phyloP scores from a whole-genome alignment of 92 coral and sea anemone genomes.

The Epizoanthus rinbou region DNA sequence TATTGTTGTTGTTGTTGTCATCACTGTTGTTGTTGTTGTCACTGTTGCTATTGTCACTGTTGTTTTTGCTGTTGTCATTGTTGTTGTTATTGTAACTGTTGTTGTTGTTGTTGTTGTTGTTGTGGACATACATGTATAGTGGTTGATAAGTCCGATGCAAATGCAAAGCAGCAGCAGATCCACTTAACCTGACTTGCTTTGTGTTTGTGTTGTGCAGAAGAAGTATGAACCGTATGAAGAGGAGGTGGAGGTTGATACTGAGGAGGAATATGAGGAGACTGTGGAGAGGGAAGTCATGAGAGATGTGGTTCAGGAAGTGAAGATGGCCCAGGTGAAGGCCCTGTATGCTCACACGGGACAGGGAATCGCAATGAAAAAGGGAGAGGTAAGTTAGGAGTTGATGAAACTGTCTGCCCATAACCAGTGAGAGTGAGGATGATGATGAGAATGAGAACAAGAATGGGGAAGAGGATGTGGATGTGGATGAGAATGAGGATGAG shows the following conservation, averaged over 20 bases:
- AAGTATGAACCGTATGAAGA: constrained; percentile 76
- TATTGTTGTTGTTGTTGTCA: too few species aligned
- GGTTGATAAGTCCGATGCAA: too few species aligned
- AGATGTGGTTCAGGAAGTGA: constrained; percentile 84
- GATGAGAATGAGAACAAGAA: too few species aligned
- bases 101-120: too few species aligned
- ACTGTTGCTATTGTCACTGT: too few species aligned
- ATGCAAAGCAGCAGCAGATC: too few species aligned
- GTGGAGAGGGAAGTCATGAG: constrained; percentile 81
- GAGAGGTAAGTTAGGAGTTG: constrained; percentile 69
- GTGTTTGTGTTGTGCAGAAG: constrained; percentile 33
- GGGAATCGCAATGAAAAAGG: constrained; percentile 84
- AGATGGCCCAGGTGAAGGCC: constrained; percentile 90
- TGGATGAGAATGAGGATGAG: background rate
- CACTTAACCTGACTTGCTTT: too few species aligned
- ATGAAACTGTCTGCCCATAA: background rate
- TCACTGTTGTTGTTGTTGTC: too few species aligned
- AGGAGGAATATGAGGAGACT: constrained; percentile 92
- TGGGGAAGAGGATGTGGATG: too few species aligned
- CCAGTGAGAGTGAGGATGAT: background rate
- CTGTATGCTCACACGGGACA: constrained; percentile 82
- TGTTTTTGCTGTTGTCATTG: too few species aligned
- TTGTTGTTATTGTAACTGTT: too few species aligned
- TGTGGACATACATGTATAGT: too few species aligned
- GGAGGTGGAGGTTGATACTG: constrained; percentile 93